Base-by-base conservation (phyloP, 2,113 vertebrate species). In the Plecturocebus donacophilus region DNA sequence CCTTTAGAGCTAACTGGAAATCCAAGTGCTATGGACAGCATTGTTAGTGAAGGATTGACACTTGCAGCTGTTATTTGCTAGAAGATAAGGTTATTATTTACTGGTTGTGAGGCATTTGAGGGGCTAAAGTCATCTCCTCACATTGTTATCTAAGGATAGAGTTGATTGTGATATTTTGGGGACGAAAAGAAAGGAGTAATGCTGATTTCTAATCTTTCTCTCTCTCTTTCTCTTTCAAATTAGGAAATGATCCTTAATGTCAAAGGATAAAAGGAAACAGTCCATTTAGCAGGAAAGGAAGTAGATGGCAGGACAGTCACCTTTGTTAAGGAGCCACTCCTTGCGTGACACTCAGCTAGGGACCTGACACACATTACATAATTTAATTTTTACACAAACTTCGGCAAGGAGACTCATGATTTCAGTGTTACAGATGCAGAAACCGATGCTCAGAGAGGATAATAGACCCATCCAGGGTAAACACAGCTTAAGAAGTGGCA, bases 341-440 rank as follows among this genome's bases (percentile, higher is more conserved):
- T 54, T 21, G 25, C 49, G 47, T 40, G 77, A 54, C 45, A 21
- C 70, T 88, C 17, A 68, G 45, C 21, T 77, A 4, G 9, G 73
- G 19, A 11, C 80, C 58, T 49, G 54, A 68, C 75, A 35, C 23
- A 27, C 20, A 42, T 61, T 13, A 70, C n/a, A 16, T 19, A 40
- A 77, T 54, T 16, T 38, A n/a, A 68, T 23, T 75, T 21, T 86
- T 66, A 35, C 8, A 54, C 73, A 73, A 25, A n/a, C 40, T 81
- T 94, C 32, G 14, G 64, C 64, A 47, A 77, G 56, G 45, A 64
- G 45, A 84, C 23, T 91, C 68, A 81, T 85, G 73, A 32, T 73
- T 82, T 93, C 61, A 91, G 93, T 73, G 97, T 93, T 93, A 94
- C 79, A 86, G 83, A 91, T 83, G 80, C 61, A 88, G 66, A 95